phyloP scores from a whole-genome alignment of 2,113 vertebrate genomes.

The Acanthochromis polyacanthus region DNA sequence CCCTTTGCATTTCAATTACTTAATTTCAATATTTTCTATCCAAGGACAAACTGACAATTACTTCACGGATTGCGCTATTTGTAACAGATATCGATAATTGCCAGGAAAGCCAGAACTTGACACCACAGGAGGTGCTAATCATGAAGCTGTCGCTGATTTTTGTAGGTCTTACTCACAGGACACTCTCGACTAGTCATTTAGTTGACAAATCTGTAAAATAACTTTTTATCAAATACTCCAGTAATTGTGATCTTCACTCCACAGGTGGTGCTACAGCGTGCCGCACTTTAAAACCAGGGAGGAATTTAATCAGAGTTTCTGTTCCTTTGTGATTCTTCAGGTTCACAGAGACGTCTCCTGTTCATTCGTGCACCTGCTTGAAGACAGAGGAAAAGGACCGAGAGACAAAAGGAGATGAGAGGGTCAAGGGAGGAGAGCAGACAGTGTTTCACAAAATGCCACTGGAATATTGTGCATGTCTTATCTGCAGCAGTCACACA shows the following conservation, averaged over 20 bases:
- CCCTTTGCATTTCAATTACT: slow-evolving; percentile 38
- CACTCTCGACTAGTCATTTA: slow-evolving; percentile 39
- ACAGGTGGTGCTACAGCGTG: slow-evolving; percentile 17
- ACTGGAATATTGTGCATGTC: slow-evolving; percentile 40
- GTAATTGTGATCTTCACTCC: slow-evolving; percentile 56
- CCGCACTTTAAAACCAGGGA: slow-evolving; percentile 12
- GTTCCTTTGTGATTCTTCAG: slow-evolving; percentile 25
- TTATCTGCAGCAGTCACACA: slow-evolving; percentile 59
- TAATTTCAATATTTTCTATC: slow-evolving; percentile 46
- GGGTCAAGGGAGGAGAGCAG: slow-evolving; percentile 38
- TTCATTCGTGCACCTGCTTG: slow-evolving; percentile 7
- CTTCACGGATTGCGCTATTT: slow-evolving; percentile 41
- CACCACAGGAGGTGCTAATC: slow-evolving; percentile 58
- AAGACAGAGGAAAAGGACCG: background rate
- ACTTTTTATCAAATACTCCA: slow-evolving; percentile 43
- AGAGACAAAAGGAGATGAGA: slow-evolving; percentile 23
- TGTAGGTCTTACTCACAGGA: slow-evolving; percentile 47
- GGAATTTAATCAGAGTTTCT: slow-evolving; percentile 24
- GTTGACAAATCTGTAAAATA: slow-evolving; percentile 57
- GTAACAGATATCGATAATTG: slow-evolving; percentile 56
- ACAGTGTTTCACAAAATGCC: slow-evolving; percentile 31
- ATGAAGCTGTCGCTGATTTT: slow-evolving; percentile 37
- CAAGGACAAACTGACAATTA: slow-evolving; percentile 31
- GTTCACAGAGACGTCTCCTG: slow-evolving; percentile 19
- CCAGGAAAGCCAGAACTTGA: slow-evolving; percentile 29